Conservation (phyloP, 2,797 vertebrate species). For the Heliangelus exortis region DNA sequence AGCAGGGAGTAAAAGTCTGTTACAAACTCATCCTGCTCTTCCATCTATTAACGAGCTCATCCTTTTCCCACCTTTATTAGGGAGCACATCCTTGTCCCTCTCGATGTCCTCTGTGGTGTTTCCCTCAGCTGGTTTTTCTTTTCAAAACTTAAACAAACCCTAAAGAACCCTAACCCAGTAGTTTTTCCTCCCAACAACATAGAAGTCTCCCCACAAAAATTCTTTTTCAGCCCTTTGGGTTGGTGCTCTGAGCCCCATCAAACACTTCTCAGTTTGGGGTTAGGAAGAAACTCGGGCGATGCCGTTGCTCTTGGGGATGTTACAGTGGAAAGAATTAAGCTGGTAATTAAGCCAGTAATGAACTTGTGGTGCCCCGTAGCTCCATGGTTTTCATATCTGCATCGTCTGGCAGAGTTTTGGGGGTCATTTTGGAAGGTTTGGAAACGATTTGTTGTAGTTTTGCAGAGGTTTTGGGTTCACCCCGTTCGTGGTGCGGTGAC, state of each 20-base stretch:
- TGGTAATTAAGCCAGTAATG: background rate
- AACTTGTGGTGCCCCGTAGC: background rate
- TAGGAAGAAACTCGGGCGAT: background rate
- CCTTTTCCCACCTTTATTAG: background rate
- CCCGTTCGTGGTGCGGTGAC: fast-evolving
- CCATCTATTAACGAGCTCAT: fast-evolving
- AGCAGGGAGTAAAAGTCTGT: background rate
- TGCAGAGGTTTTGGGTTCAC: background rate
- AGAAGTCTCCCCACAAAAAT: background rate
- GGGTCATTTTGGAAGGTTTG: background rate
- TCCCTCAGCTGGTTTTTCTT: background rate
- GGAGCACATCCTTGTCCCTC: fast-evolving
- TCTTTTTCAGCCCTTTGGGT: too few species aligned
- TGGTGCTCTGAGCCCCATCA: too few species aligned
- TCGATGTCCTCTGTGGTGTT: background rate
- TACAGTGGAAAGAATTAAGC: background rate
- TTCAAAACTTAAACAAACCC: background rate
- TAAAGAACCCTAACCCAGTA: too few species aligned
- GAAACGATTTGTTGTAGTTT: fast-evolving
- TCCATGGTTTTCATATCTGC: background rate
- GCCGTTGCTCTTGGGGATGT: fast-evolving
- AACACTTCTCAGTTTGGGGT: background rate
- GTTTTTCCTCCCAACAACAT: fast-evolving
- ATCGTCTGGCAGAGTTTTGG: fast-evolving
- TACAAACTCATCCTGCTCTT: background rate